Percentiles rank a stretch among this genome's conserved stretches.
phyloP scores from a whole-genome alignment of 2,113 vertebrate genomes.

The Ammospiza caudacuta region DNA sequence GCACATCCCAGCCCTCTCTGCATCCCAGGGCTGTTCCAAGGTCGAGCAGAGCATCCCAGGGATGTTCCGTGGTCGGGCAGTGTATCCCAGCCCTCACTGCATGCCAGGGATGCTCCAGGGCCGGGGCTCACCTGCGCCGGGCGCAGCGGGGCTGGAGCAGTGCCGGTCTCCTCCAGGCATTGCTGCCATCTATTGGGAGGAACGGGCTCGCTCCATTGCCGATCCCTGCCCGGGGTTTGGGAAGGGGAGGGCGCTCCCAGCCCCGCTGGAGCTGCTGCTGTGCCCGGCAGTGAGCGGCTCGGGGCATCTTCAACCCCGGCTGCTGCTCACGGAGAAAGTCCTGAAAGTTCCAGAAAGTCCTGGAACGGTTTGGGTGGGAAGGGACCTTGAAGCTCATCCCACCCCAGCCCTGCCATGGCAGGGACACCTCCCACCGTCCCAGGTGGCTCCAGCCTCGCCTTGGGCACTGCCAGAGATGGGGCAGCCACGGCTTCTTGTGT shows the following conservation, averaged over 20 bases:
- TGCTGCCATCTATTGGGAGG: constrained; percentile 63
- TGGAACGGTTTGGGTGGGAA: background rate
- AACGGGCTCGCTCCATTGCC: background rate
- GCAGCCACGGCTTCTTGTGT: background rate
- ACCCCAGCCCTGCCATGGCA: fast-evolving
- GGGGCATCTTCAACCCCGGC: fast-evolving
- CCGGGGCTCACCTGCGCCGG: background rate
- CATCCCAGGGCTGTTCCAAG: background rate
- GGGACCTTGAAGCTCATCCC: background rate
- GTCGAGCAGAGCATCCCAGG: background rate
- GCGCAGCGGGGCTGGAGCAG: background rate
- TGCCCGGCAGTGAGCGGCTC: fast-evolving
- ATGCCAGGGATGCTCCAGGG: background rate
- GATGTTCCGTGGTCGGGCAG: background rate
- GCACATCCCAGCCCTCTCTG: too few relatives aligned
- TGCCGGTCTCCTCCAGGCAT: background rate
- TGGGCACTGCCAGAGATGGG: background rate
- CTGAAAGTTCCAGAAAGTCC: background rate
- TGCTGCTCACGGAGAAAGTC: background rate
- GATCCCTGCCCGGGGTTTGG: fast-evolving
- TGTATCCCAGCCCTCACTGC: fast-evolving
- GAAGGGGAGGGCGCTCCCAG: background rate
- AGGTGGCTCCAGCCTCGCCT: background rate
- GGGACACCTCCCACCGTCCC: background rate
- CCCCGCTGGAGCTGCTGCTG: fast-evolving